Conservation (phyloP, 2,888 invertebrate species). For the Trissolcus brochymenae region DNA sequence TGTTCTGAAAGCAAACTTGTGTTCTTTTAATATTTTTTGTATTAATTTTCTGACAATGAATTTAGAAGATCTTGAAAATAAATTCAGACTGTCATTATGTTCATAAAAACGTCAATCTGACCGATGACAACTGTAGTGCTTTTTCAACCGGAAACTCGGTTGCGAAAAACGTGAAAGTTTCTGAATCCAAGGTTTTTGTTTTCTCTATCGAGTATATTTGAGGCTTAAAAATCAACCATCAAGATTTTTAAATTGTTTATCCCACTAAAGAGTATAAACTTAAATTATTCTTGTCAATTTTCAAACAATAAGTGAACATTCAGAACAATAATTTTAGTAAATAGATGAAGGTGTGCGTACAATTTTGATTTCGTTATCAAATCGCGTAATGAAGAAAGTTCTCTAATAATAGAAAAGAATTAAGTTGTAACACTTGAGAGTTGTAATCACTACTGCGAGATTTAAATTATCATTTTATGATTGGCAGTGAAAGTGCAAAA, state of each 20-base stretch:
- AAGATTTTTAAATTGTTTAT: neutral
- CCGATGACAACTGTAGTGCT: neutral
- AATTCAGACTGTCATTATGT: neutral
- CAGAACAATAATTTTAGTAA: neutral
- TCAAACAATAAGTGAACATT: neutral
- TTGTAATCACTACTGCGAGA: neutral
- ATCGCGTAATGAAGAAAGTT: conserved; percentile 11
- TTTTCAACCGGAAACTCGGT: neutral
- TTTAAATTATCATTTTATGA: conserved; percentile 8
- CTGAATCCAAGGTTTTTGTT: conserved; percentile 1
- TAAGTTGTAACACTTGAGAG: neutral
- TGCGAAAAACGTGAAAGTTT: conserved; percentile 3
- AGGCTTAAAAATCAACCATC: neutral
- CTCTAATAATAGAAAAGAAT: conserved; percentile 3
- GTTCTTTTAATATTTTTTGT: neutral
- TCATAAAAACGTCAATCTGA: neutral
- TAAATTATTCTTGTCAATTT: neutral
- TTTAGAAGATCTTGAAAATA: neutral
- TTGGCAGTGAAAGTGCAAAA: conserved; percentile 26
- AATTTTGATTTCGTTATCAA: conserved; percentile 1
- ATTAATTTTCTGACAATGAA: neutral
- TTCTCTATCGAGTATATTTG: neutral
- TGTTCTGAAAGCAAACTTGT: neutral
- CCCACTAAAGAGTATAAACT: neutral
- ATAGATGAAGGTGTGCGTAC: too few species aligned